phyloP scores from a whole-genome alignment of 2,113 vertebrate species.

The Ardeotis arabs region DNA sequence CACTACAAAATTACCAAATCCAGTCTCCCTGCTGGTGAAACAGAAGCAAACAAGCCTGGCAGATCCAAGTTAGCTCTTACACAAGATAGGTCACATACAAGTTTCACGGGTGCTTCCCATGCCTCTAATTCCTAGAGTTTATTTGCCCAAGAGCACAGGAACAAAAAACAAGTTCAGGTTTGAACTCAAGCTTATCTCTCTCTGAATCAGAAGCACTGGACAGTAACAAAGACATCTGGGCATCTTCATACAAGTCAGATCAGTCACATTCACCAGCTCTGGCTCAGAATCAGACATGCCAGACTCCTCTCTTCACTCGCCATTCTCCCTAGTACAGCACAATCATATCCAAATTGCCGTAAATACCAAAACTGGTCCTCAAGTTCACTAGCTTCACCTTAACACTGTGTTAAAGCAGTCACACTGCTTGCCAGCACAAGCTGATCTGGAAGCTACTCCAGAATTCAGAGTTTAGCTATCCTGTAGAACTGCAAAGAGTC shows the following conservation, averaged over 20 bases:
- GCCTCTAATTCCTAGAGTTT: neutral
- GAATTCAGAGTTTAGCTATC: no score
- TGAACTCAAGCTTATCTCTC: neutral
- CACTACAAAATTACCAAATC: neutral
- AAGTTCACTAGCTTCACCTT: neutral
- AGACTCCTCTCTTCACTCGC: neutral
- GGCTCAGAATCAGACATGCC: neutral
- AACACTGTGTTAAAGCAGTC: neutral
- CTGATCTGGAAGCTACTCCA: neutral
- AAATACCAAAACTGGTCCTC: neutral
- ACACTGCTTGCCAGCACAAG: neutral
- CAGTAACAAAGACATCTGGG: neutral
- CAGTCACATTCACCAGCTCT: neutral
- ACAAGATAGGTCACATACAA: fast-evolving
- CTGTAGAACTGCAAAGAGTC: no score
- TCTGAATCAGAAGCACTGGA: neutral
- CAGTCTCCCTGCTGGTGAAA: neutral
- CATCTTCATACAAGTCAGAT: neutral
- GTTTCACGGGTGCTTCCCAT: neutral
- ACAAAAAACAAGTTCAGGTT: neutral
- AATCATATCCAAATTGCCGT: neutral
- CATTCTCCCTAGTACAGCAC: neutral
- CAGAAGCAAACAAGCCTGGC: neutral
- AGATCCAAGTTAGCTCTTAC: neutral
- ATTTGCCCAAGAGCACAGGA: neutral